phyloP scores from a whole-genome alignment of 2,888 invertebrate species.

The Empis stercorea region DNA sequence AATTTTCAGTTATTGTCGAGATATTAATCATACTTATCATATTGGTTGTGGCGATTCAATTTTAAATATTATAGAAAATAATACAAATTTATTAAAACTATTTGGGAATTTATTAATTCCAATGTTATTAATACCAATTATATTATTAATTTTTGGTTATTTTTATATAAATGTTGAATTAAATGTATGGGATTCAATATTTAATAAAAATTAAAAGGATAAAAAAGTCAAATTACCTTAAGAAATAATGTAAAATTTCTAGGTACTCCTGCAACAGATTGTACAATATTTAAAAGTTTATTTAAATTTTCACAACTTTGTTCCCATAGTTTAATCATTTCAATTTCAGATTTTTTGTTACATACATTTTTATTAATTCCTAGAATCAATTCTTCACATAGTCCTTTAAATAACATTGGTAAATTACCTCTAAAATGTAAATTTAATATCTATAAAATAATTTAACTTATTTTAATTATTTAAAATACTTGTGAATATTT shows the following conservation, averaged over 20 bases:
- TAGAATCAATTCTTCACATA: conserved; percentile 46
- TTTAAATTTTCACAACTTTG: conserved; percentile 48
- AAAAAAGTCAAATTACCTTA: conserved; percentile 32
- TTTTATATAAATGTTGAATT: too few species aligned
- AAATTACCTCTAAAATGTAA: conserved; percentile 43
- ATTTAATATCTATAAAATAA: background rate
- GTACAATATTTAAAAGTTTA: conserved; percentile 51
- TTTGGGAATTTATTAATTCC: too few species aligned
- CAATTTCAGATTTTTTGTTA: conserved; percentile 38
- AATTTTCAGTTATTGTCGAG: too few species aligned
- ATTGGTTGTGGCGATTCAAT: too few species aligned
- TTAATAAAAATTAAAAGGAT: background rate
- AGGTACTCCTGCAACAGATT: conserved; percentile 48
- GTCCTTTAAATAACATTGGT: conserved; percentile 49
- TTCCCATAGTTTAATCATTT: conserved; percentile 53
- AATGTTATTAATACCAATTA: too few species aligned
- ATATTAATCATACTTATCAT: too few species aligned
- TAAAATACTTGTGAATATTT: conserved; percentile 47
- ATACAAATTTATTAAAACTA: too few species aligned
- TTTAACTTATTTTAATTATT: background rate
- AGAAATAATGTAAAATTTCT: conserved; percentile 52
- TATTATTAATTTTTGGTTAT: too few species aligned
- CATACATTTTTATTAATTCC: conserved; percentile 43
- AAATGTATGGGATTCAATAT: too few species aligned
- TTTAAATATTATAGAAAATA: too few species aligned